Evolutionary conservation across 92 coral and sea anemone species (phyloP).

Genomic region (Ricordea florida): DNA sequence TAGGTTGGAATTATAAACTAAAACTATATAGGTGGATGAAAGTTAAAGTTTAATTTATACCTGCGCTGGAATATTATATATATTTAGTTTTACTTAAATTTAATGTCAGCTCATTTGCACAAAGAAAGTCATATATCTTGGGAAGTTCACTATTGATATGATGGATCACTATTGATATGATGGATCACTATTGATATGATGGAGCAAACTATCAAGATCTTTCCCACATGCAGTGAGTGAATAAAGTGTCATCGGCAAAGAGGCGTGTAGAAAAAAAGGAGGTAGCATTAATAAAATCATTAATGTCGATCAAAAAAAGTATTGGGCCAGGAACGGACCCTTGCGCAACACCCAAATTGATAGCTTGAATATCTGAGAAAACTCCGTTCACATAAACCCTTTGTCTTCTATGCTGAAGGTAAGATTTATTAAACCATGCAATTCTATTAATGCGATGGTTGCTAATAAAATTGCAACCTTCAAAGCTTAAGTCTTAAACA

Average conservation of each 20-base stretch:
- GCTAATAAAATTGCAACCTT: background rate
- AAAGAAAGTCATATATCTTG: too few relatives aligned
- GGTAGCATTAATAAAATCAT: constrained; percentile 17
- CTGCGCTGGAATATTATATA: too few relatives aligned
- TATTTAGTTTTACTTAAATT: too few relatives aligned
- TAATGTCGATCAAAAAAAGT: constrained; percentile 8
- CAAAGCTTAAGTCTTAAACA: too few relatives aligned
- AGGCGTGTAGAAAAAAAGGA: constrained; percentile 6
- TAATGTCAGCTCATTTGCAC: too few relatives aligned
- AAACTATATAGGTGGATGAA: too few relatives aligned
- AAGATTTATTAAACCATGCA: constrained; percentile 1
- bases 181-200: constrained; percentile 18
- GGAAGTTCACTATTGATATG: too few relatives aligned
- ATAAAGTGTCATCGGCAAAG: constrained; percentile 34
- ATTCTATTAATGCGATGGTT: background rate
- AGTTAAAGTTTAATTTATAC: too few relatives aligned
- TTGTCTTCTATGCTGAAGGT: constrained; percentile 29
- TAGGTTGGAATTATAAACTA: too few relatives aligned
- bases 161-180: too few relatives aligned
- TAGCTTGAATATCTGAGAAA: constrained; percentile 23
- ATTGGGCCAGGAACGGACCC: constrained; percentile 30
- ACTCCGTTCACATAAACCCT: constrained; percentile 37
- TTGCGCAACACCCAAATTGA: constrained; percentile 24
- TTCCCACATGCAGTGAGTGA: constrained; percentile 11
- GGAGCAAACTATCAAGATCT: constrained; percentile 7